phyloP scores from a whole-genome alignment of 2,888 invertebrate species.

The Andricus quercusramuli region DNA sequence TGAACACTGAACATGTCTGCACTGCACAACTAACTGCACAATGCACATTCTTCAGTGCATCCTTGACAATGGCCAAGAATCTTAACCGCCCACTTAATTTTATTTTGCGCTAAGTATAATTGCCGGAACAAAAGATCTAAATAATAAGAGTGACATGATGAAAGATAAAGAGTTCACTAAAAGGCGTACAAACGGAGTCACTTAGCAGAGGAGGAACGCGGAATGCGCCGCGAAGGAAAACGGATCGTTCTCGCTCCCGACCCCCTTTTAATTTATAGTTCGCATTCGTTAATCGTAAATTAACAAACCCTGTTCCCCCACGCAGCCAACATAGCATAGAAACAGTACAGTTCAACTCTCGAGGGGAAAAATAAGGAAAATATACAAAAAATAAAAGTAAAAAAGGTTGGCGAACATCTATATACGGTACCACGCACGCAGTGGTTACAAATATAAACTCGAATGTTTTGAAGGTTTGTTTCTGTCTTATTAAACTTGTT shows the following conservation, averaged over 20 bases:
- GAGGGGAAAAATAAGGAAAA: background rate
- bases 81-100: background rate
- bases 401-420: constrained; percentile 14
- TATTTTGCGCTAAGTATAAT: background rate
- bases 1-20: background rate
- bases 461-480: background rate
- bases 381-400: background rate
- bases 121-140: background rate
- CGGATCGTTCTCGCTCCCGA: constrained; percentile 24
- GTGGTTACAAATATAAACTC: constrained; percentile 12
- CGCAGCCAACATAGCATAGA: constrained; percentile 29
- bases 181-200: constrained; percentile 33
- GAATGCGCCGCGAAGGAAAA: constrained; percentile 26
- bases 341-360: background rate
- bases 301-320: constrained; percentile 37
- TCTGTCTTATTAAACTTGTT: constrained; percentile 17
- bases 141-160: constrained; percentile 12
- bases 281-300: constrained; percentile 40
- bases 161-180: constrained; percentile 32
- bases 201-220: constrained; percentile 36
- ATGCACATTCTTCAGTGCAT: background rate
- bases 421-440: background rate
- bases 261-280: constrained; percentile 40
- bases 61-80: constrained; percentile 2
- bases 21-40: background rate